Evolutionary conservation across 2,888 invertebrate genomes (phyloP).

Genomic region (Pycnomerus fuliginosus): DNA sequence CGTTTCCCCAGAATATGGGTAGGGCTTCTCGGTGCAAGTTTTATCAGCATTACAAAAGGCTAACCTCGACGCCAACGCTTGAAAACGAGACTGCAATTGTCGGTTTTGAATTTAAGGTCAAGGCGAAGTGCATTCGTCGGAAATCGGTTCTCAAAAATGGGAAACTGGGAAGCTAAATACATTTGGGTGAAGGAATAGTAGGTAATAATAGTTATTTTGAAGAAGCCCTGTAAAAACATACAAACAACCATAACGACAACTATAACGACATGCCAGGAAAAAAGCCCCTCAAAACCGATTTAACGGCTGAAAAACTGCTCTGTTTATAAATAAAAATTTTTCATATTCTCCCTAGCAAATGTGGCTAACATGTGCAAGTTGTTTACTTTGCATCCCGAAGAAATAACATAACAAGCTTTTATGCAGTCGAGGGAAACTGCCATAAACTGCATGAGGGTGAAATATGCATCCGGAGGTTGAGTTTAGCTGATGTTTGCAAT

Average conservation of each 20-base stretch:
- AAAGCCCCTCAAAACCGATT: conserved; percentile 2
- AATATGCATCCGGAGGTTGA: no score
- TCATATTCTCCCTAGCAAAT: conserved; percentile 22
- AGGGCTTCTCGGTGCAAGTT: conserved; percentile 17
- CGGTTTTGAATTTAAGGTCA: conserved; percentile 17
- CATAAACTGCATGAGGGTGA: no score
- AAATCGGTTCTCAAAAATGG: no score
- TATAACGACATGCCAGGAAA: conserved; percentile 1
- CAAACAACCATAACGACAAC: no score
- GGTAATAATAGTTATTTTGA: no score
- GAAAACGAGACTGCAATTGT: conserved; percentile 1
- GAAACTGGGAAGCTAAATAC: no score
- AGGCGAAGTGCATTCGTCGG: conserved; percentile 1
- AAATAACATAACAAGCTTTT: no score
- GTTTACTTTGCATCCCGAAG: conserved; percentile 12
- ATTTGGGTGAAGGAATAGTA: no score
- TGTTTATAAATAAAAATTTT: conserved; percentile 23
- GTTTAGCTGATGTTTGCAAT: no score
- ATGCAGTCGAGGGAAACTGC: no score
- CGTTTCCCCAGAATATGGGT: conserved; percentile 21
- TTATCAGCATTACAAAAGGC: conserved; percentile 8
- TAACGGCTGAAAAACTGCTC: conserved; percentile 2
- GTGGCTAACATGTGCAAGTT: conserved; percentile 23
- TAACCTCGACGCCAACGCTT: conserved; percentile 14
- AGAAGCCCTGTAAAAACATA: no score